A percentile compares a stretch with the other conserved stretches of the same genome.
Evolutionary conservation across 2,797 vertebrate genomes (phyloP).

Genomic region (Smutsia temminckii): DNA sequence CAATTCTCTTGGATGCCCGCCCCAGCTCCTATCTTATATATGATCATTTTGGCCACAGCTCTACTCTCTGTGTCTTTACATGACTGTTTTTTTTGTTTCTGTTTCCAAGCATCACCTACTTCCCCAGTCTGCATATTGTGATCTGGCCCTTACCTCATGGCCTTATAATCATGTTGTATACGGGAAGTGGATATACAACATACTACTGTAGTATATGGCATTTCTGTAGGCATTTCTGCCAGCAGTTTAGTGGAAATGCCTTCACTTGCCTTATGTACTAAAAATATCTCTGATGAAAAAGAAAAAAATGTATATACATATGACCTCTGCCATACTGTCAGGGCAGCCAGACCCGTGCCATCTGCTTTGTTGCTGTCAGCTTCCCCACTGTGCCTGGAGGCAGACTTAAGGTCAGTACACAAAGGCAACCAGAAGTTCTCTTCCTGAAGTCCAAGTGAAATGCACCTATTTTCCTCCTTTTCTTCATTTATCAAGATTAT

Average conservation of each 20-base stretch:
- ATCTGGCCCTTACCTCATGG: conserved; percentile 25
- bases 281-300: conserved; percentile 69
- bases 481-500: conserved; percentile 66
- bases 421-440: conserved; percentile 73
- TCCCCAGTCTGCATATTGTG: conserved; percentile 18
- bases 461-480: conserved; percentile 38
- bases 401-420: conserved; percentile 72
- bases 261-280: conserved; percentile 71
- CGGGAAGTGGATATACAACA: background rate
- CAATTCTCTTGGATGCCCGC: conserved; percentile 40
- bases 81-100: conserved; percentile 39
- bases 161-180: conserved; percentile 67
- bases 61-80: conserved; percentile 50
- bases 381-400: conserved; percentile 75
- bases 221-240: conserved; percentile 74
- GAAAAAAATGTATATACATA: conserved; percentile 62
- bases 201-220: background rate
- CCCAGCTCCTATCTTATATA: background rate
- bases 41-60: conserved; percentile 12
- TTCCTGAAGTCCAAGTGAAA: conserved; percentile 78
- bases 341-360: conserved; percentile 77
- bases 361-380: conserved; percentile 65
- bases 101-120: conserved; percentile 59
- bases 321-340: conserved; percentile 78
- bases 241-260: conserved; percentile 78